These are phyloP conservation scores for Motacilla alba DNA, from an alignment of 2,113 vertebrate genomes.

Conservation along the genomic window DNA sequence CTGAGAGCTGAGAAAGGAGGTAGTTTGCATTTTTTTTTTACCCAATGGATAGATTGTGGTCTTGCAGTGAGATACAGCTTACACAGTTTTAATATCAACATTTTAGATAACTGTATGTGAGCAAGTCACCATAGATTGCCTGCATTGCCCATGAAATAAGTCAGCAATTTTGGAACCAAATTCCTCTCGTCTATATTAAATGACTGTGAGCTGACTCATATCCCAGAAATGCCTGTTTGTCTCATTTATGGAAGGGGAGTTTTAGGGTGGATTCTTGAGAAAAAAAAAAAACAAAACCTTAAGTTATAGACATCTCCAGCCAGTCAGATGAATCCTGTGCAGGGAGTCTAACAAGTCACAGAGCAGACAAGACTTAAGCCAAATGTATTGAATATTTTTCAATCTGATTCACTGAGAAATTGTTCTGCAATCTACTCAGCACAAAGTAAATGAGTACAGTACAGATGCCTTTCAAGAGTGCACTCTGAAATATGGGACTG, in stretches of 20 bases:
- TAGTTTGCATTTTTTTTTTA: neutral
- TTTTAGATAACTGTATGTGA: neutral
- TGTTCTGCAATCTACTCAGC: neutral
- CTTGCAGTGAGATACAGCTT: neutral
- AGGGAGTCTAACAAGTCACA: neutral
- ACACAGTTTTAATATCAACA: neutral
- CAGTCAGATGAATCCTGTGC: neutral
- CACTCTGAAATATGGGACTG: neutral
- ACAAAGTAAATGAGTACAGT: neutral
- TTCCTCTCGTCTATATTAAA: neutral
- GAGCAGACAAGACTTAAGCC: neutral
- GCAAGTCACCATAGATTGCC: neutral
- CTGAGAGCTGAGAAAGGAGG: neutral
- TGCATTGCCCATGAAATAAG: neutral
- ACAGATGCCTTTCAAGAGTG: neutral
- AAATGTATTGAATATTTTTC: neutral
- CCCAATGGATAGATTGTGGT: neutral
- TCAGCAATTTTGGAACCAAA: neutral
- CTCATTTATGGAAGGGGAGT: neutral
- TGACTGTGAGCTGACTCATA: neutral
- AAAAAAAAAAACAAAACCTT: accelerated
- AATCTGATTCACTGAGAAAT: neutral
- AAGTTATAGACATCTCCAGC: neutral
- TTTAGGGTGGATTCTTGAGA: neutral
- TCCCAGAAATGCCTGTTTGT: neutral